These are phyloP conservation scores for Ancistrus triradiatus DNA, from an alignment of 2,113 vertebrate genomes.

Conservation along the genomic window DNA sequence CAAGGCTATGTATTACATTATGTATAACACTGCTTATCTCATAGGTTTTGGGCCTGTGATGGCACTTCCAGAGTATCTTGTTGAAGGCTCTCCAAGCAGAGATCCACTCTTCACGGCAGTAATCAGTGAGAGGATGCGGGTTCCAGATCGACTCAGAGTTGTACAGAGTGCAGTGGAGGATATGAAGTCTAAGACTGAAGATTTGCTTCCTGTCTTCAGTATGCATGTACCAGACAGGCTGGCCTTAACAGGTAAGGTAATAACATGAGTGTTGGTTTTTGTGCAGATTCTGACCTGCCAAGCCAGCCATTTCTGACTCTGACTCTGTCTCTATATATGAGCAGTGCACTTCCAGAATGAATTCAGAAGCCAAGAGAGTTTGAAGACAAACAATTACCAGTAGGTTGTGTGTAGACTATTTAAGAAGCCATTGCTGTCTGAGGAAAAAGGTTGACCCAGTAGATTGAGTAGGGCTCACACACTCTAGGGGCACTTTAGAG, in stretches of 20 bases:
- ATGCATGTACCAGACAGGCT: constrained; percentile 74
- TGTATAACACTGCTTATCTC: neutral
- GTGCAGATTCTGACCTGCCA: no score
- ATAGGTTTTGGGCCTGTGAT: neutral
- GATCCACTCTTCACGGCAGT: constrained; percentile 65
- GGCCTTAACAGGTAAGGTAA: constrained; percentile 64
- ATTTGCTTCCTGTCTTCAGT: constrained; percentile 50
- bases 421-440: no score
- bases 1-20: neutral
- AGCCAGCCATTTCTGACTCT: no score
- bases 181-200: constrained; percentile 24
- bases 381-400: no score
- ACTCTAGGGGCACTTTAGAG: no score
- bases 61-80: constrained; percentile 18
- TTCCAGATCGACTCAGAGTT: constrained; percentile 66
- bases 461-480: no score
- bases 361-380: no score
- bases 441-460: no score
- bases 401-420: no score
- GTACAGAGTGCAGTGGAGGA: constrained; percentile 35
- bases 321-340: no score
- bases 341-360: no score
- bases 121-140: constrained; percentile 71
- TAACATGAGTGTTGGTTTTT: no score
- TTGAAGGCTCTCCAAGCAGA: constrained; percentile 2